Conservation (phyloP, 1,140 invertebrate genomes). For the Zelostemma sp. region DNA sequence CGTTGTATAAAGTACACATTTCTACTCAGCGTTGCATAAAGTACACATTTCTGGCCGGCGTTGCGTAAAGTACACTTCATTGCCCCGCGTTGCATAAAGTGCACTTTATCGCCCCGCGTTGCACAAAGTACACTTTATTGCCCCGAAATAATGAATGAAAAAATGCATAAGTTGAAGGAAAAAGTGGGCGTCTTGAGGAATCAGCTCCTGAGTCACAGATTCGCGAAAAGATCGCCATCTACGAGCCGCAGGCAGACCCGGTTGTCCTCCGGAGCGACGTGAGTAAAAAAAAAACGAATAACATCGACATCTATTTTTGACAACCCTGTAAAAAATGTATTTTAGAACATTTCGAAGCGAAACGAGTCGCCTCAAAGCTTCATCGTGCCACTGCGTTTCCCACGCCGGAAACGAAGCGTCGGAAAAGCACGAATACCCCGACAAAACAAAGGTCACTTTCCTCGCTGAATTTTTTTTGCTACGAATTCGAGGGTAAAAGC, state of each 20-base stretch:
- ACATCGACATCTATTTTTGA: slow-evolving; percentile 21
- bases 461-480: slow-evolving; percentile 2
- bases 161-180: slow-evolving; percentile 57
- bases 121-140: too few relatives aligned
- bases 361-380: slow-evolving; percentile 52
- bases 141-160: too few relatives aligned
- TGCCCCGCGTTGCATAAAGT: too few relatives aligned
- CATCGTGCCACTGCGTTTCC: slow-evolving; percentile 48
- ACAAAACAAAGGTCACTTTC: slow-evolving; percentile 60
- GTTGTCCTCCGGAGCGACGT: slow-evolving; percentile 56
- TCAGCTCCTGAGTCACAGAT: slow-evolving; percentile 62
- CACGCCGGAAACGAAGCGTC: slow-evolving; percentile 43
- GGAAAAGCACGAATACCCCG: slow-evolving; percentile 37
- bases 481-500: neutral
- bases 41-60: too few relatives aligned
- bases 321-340: slow-evolving; percentile 32
- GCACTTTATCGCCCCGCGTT: too few relatives aligned
- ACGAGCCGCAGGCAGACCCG: slow-evolving; percentile 44
- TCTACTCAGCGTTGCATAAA: too few relatives aligned
- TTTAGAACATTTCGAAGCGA: slow-evolving; percentile 65
- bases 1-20: too few relatives aligned
- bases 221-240: slow-evolving; percentile 55
- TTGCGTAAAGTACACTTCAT: too few relatives aligned
- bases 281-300: slow-evolving; percentile 23
- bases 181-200: slow-evolving; percentile 59